A percentile compares a stretch with the other conserved stretches of the same genome.
Evolutionary conservation across 1,140 invertebrate species (phyloP).

Genomic region (Aphis gossypii): DNA sequence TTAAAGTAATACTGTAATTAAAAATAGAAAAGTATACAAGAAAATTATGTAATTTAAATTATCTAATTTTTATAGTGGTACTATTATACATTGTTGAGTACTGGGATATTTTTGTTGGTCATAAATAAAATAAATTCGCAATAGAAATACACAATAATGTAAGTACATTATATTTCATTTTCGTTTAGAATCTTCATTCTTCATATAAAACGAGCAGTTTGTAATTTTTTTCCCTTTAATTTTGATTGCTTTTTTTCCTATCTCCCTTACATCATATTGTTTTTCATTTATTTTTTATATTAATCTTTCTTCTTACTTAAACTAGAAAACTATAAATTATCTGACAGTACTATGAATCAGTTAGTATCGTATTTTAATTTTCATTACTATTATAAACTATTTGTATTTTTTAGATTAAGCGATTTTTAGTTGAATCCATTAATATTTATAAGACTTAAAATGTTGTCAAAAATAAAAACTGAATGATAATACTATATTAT

Average conservation of each 20-base stretch:
- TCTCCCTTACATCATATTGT: neutral
- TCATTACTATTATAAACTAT: neutral
- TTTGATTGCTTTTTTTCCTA: neutral
- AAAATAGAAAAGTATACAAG: neutral
- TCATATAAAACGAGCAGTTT: neutral
- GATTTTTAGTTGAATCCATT: neutral
- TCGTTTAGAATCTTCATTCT: neutral
- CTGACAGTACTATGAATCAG: neutral
- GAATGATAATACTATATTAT: neutral
- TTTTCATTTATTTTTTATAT: neutral
- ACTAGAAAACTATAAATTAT: neutral
- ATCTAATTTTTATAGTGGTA: neutral
- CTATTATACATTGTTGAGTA: neutral
- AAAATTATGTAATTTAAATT: neutral
- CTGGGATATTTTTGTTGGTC: neutral
- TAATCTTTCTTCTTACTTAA: neutral
- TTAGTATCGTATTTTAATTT: neutral
- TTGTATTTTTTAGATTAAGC: neutral
- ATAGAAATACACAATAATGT: neutral
- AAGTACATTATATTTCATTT: neutral
- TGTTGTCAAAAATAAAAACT: neutral
- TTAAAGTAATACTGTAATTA: neutral
- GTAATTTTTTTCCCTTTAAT: neutral
- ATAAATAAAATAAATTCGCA: neutral
- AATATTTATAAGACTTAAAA: neutral